Evolutionary conservation across 2,113 vertebrate genomes (phyloP), one percentile per base, ranked within the genome.

Genomic region (Amazona guildingii): DNA sequence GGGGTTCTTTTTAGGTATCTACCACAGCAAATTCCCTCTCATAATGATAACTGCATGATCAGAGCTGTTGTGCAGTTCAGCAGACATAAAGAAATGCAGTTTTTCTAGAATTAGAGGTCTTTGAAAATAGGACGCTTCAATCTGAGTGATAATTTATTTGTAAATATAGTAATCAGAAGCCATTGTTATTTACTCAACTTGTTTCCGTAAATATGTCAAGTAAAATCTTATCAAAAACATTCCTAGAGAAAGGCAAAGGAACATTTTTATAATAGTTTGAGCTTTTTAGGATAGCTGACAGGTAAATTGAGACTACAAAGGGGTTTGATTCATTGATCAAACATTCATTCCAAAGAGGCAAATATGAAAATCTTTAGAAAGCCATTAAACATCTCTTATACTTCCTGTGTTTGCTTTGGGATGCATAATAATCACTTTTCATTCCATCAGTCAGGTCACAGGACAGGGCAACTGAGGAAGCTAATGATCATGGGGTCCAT

Each of bases 241-340:
- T 95, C 20, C 39, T 54, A 35, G 23, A 52, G 75, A 95, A 88
- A 85, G 11, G 9, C 10, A 92, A 93, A 63, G 13, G 9, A 89
- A 69, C 28, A 20, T 63, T 89, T 19, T 85, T 95, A 90, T 72
- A 76, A 69, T 25, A 49, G 5, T 21, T 74, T 79, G 17, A 90
- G 7, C 49, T 80, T 83, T 96, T 79, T 21, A 73, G 37, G 69
- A 95, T 55, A 87, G 5, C 13, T 91, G 44, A 21, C 62, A 92
- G 35, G 11, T 83, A 92, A 80, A 95, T 92, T 96, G 29, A 92
- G 35, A 80, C 15, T 66, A 29, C 4, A 59, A 44, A 87, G 6
- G 1, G 52, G 77, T 96, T 94, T 95, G 43, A 92, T 87, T 94
- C 43, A 94, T 83, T 96, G 70, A 86, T 25, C 55, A 96, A 92